Evolutionary conservation across 1,140 invertebrate genomes (phyloP).

Genomic region (Macrobrachium rosenbergii): DNA sequence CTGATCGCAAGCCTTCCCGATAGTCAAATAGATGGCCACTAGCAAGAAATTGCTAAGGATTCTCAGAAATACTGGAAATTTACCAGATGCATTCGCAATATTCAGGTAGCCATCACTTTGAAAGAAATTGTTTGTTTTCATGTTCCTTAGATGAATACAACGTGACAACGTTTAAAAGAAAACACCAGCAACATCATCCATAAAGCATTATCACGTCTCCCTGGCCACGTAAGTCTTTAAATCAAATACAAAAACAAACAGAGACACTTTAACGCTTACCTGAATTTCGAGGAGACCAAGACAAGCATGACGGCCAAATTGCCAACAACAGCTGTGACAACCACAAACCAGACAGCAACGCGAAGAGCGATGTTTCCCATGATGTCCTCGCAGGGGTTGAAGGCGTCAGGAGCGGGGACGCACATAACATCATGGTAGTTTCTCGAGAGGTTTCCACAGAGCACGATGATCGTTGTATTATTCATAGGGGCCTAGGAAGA

Average conservation of each 20-base stretch:
- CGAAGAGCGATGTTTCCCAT: constrained; percentile 80
- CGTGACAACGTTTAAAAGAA: too few relatives aligned
- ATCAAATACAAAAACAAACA: background rate
- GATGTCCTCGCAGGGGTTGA: constrained; percentile 92
- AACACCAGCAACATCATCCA: too few relatives aligned
- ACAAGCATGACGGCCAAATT: constrained; percentile 87
- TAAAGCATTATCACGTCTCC: too few relatives aligned
- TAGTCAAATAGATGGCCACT: too few relatives aligned
- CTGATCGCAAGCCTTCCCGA: background rate
- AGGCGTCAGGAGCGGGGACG: constrained; percentile 83
- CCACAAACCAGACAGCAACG: constrained; percentile 75
- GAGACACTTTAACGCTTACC: constrained; percentile 57
- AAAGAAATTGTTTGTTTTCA: too few relatives aligned
- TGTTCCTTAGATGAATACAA: too few relatives aligned
- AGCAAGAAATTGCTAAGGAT: too few relatives aligned
- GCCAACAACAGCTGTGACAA: constrained; percentile 76
- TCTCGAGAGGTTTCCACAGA: constrained; percentile 71
- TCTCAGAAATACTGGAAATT: too few relatives aligned
- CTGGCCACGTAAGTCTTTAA: too few relatives aligned
- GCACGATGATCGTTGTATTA: constrained; percentile 53
- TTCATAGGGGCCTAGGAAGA: constrained; percentile 34
- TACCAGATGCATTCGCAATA: too few relatives aligned
- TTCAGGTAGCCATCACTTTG: too few relatives aligned
- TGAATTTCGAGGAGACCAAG: constrained; percentile 75
- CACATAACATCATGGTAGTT: constrained; percentile 76